These are phyloP conservation scores for Oscheius sp. DNA, from an alignment of 2,888 invertebrate species.

Conservation along the genomic window DNA sequence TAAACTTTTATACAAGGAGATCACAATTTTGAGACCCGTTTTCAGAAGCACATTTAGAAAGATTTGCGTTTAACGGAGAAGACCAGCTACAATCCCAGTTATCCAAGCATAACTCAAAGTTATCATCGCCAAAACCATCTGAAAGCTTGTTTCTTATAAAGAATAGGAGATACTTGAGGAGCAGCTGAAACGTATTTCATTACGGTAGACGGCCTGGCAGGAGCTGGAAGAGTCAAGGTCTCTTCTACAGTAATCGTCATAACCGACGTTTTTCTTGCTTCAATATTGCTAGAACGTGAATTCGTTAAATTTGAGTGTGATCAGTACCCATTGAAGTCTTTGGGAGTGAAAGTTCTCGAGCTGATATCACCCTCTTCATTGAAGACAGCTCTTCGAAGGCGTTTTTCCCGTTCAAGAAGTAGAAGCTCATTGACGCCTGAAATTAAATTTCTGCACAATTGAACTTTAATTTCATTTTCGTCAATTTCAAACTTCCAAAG, in stretches of 20 bases:
- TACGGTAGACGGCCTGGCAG: neutral
- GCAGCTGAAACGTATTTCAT: conserved; percentile 17
- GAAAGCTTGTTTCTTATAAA: neutral
- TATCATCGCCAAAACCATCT: conserved; percentile 18
- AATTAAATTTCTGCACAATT: neutral
- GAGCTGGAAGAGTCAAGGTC: neutral
- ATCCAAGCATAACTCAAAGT: conserved; percentile 18
- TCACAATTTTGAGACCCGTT: conserved; percentile 1
- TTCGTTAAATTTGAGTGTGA: neutral
- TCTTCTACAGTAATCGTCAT: conserved; percentile 21
- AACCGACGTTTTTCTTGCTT: neutral
- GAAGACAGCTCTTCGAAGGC: conserved; percentile 18
- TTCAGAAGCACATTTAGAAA: neutral
- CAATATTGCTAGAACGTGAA: neutral
- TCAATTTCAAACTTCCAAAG: neutral
- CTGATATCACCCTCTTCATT: conserved; percentile 26
- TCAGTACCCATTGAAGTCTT: neutral
- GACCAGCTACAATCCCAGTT: neutral
- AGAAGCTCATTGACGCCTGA: conserved; percentile 24
- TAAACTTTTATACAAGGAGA: conserved; percentile 19
- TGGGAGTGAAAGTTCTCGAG: conserved; percentile 16
- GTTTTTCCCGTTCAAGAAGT: conserved; percentile 9
- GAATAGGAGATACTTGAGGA: neutral
- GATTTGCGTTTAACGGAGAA: neutral
- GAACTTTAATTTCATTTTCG: neutral